Conservation (phyloP, 2,888 invertebrate genomes). For the Caenorhabditis afra region DNA sequence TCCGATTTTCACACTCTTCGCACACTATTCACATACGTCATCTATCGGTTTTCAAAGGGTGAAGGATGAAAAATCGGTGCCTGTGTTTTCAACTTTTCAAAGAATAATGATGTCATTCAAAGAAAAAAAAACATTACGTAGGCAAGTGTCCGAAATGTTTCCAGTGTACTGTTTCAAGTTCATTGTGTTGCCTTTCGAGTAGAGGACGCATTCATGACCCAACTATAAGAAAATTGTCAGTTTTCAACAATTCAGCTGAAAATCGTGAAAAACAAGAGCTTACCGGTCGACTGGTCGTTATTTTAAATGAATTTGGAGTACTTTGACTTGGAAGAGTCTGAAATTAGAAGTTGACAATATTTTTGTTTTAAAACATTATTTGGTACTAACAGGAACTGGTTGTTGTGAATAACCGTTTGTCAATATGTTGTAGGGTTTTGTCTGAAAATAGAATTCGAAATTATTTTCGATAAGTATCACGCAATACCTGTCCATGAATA, state of each 20-base stretch:
- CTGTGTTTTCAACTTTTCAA: neutral
- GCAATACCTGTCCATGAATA: slow-evolving; percentile 20
- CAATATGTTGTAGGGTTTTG: neutral
- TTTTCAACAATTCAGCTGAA: neutral
- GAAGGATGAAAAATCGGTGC: slow-evolving; percentile 13
- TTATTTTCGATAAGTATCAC: neutral
- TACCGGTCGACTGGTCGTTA: slow-evolving; percentile 9
- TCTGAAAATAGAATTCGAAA: slow-evolving; percentile 10
- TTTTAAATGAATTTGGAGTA: too few relatives aligned
- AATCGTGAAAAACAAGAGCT: slow-evolving; percentile 11
- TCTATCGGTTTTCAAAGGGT: slow-evolving; percentile 14
- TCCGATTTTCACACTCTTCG: slow-evolving; percentile 25
- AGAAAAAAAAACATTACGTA: slow-evolving; percentile 40
- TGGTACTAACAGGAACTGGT: too few relatives aligned
- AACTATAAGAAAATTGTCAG: slow-evolving; percentile 20
- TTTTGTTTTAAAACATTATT: too few relatives aligned
- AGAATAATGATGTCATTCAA: slow-evolving; percentile 43
- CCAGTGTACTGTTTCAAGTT: slow-evolving; percentile 20
- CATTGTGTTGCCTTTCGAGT: neutral
- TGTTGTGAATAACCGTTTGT: neutral
- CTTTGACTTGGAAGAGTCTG: neutral
- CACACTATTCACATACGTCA: slow-evolving; percentile 22
- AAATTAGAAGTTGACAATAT: too few relatives aligned
- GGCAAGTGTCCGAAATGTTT: slow-evolving; percentile 40
- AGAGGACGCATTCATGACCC: slow-evolving; percentile 28